Evolutionary conservation across 2,888 invertebrate genomes (phyloP), one percentile per base, ranked within the genome.

Genomic region (Tenthredo amoena): DNA sequence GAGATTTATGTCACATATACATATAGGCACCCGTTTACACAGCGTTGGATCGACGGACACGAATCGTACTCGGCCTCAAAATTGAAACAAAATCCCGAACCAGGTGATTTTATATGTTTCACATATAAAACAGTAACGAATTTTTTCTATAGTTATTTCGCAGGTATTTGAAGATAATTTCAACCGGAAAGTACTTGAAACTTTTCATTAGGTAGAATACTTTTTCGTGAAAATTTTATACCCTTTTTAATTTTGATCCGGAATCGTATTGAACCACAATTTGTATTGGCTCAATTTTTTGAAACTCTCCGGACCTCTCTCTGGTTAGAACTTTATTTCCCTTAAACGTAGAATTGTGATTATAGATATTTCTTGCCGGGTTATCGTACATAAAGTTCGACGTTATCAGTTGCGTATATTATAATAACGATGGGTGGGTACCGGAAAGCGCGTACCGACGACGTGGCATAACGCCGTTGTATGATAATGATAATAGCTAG

Each of bases 401-500:
- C 43, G 43, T 43, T 74, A 74, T 74, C 72, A 43, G 21, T 26
- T 74, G 4, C 21, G n/a, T 43, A 12, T 43, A 43, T 43, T 43
- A 21, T 43, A 74, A 21, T 43, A 74, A 43, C 21, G 26, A 43
- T 43, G 26, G 9, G 21, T 21, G n/a, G 40, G 21, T 43, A 74
- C 72, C 72, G 43, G 72, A 74, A 74, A 74, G 10, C 43, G 43
- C 72, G 72, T 43, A 21, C 12, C n/a, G 40, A 37, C n/a, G 21
- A 37, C 15, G 21, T n/a, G 62, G 34, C 21, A 40, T 10, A 15
- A 18, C 58, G 58, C 1, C 21, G 40, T 31, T 21, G 40, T 55
- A 62, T 81, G 81, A 81, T 58, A 81, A 81, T 62, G 81, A 62
- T 62, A 40, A 62, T 58, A 37, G 62, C 58, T 21, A 37, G 55